These are phyloP conservation scores for Heliconius hermathena DNA, from an alignment of 1,140 invertebrate genomes.

Conservation along the genomic window DNA sequence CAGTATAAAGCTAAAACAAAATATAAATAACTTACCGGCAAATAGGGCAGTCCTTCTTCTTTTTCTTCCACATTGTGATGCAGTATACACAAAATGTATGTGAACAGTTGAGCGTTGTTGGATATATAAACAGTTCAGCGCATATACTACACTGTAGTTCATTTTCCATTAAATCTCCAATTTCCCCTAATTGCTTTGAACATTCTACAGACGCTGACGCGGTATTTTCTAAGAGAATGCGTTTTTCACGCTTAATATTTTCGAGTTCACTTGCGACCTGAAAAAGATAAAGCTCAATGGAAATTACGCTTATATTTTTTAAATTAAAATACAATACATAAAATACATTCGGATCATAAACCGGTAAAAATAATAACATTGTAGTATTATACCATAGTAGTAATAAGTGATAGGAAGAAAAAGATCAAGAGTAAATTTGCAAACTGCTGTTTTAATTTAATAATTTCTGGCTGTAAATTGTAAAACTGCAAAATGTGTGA, in stretches of 20 bases:
- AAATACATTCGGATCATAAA: too few relatives aligned
- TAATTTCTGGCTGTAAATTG: too few relatives aligned
- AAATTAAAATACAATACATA: too few relatives aligned
- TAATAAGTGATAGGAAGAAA: too few relatives aligned
- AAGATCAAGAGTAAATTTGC: too few relatives aligned
- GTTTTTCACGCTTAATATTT: slow-evolving; percentile 77
- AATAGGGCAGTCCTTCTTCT: slow-evolving; percentile 88
- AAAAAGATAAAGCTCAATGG: neutral
- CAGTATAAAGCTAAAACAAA: neutral
- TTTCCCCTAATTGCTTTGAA: slow-evolving; percentile 76
- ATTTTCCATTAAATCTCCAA: slow-evolving; percentile 86
- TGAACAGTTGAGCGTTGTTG: slow-evolving; percentile 88
- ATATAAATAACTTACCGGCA: slow-evolving; percentile 79
- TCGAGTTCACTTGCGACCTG: slow-evolving; percentile 62
- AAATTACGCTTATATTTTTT: too few relatives aligned
- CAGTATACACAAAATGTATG: slow-evolving; percentile 91
- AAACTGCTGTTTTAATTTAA: too few relatives aligned
- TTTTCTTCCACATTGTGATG: slow-evolving; percentile 88
- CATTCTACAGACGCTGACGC: slow-evolving; percentile 6
- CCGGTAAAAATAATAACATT: too few relatives aligned
- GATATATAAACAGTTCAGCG: slow-evolving; percentile 88
- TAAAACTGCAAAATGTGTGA: too few relatives aligned
- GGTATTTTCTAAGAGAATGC: slow-evolving; percentile 56
- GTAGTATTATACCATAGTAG: too few relatives aligned
- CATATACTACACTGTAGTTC: slow-evolving; percentile 91